These are phyloP conservation scores for Matsumurasca onukii DNA, from an alignment of 1,140 invertebrate genomes.

Conservation along the genomic window DNA sequence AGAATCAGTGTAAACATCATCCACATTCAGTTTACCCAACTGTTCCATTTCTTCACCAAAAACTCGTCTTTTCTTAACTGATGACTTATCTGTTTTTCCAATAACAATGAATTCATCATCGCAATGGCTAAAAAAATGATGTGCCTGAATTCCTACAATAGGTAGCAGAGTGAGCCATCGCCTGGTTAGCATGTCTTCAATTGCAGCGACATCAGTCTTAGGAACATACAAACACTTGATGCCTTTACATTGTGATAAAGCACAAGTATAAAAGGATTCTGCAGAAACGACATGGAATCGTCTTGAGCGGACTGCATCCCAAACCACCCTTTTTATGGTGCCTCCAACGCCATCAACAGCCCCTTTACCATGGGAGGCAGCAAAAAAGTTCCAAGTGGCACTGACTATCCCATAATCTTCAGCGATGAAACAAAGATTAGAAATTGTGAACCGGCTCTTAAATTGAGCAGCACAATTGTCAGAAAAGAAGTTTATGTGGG, in stretches of 20 bases:
- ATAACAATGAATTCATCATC: neutral
- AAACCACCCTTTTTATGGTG: conserved; percentile 24
- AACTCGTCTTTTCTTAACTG: neutral
- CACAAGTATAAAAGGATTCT: conserved; percentile 10
- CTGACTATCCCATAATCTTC: conserved; percentile 38
- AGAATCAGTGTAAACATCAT: conserved; percentile 6
- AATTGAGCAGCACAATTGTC: conserved; percentile 26
- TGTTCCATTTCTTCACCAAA: neutral
- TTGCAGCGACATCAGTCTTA: neutral
- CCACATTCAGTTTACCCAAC: conserved; percentile 1
- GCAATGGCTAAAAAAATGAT: neutral
- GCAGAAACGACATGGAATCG: neutral
- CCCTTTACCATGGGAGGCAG: conserved; percentile 45
- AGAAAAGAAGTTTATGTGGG: conserved; percentile 21
- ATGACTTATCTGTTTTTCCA: no score
- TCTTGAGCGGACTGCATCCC: conserved; percentile 12
- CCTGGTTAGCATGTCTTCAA: neutral
- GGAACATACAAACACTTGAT: neutral
- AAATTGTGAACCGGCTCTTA: conserved; percentile 20
- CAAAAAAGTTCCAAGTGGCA: conserved; percentile 44
- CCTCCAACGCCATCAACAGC: conserved; percentile 44
- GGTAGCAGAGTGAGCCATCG: neutral
- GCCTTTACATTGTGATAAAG: neutral
- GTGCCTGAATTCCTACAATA: conserved; percentile 8
- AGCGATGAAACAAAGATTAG: conserved; percentile 31